Percentiles rank a stretch among this genome's conserved stretches.
These are phyloP conservation scores for Drosophila murphyi DNA, from an alignment of 1,140 invertebrate species.

Conservation along the genomic window DNA sequence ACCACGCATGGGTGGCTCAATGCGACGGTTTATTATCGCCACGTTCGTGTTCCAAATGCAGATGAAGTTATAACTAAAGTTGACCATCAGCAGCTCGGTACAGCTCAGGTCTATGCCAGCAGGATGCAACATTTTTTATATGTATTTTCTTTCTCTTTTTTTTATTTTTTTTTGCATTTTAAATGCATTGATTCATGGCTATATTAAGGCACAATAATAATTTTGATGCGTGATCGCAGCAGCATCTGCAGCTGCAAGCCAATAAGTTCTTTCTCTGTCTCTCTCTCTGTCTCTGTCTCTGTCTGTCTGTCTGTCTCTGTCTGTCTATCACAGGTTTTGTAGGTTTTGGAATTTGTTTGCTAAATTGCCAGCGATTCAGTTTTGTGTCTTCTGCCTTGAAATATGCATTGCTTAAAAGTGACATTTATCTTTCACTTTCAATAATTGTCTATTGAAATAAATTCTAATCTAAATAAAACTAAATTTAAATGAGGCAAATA, in stretches of 20 bases:
- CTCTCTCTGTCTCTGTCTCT: neutral
- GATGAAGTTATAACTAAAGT: conserved; percentile 74
- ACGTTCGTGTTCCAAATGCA: conserved; percentile 57
- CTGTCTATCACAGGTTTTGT: neutral
- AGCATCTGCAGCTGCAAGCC: conserved; percentile 51
- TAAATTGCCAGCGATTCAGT: conserved; percentile 40
- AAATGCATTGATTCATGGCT: conserved; percentile 80
- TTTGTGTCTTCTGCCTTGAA: conserved; percentile 11
- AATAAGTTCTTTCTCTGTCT: neutral
- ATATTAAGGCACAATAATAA: conserved; percentile 82
- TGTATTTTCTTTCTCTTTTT: neutral
- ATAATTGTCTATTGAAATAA: neutral
- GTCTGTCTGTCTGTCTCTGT: neutral
- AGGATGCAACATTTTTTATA: conserved; percentile 66
- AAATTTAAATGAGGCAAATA: too few relatives aligned
- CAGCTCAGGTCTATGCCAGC: conserved; percentile 50
- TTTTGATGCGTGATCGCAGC: conserved; percentile 79
- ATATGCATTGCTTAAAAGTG: conserved; percentile 8
- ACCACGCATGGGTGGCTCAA: conserved; percentile 77
- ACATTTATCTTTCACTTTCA: conserved; percentile 2
- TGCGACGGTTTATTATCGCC: conserved; percentile 75
- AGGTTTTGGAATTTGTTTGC: conserved; percentile 27
- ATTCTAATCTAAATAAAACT: too few relatives aligned
- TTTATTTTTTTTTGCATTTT: conserved; percentile 59
- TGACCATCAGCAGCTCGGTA: conserved; percentile 43